These are phyloP conservation scores for Tragelaphus oryx DNA, from an alignment of 2,797 vertebrate genomes.

Conservation along the genomic window DNA sequence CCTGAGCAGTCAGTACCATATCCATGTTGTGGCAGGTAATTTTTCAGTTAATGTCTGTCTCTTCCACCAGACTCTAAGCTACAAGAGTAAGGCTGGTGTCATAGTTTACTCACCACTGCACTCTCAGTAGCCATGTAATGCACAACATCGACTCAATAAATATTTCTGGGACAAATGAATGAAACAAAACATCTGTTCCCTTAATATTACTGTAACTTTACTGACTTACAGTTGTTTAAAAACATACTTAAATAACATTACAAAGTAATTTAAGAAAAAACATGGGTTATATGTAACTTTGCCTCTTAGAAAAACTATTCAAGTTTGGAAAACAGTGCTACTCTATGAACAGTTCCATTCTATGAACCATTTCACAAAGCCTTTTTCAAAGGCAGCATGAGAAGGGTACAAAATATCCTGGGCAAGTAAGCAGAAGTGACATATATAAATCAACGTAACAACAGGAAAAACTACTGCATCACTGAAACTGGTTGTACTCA, in stretches of 20 bases:
- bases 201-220: slow-evolving; percentile 12
- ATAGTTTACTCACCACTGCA: not conserved
- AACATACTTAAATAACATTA: not conserved
- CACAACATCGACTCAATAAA: not conserved
- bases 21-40: not conserved
- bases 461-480: not conserved
- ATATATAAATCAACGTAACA: not conserved
- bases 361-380: slow-evolving; percentile 5
- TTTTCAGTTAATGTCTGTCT: not conserved
- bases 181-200: not conserved
- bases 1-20: not conserved
- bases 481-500: slow-evolving; percentile 80
- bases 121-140: not conserved
- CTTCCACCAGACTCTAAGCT: not conserved
- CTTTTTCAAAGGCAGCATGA: slow-evolving; percentile 22
- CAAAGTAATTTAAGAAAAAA: slow-evolving; percentile 32
- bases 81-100: not conserved
- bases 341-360: not conserved
- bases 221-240: not conserved
- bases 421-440: not conserved
- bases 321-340: not conserved
- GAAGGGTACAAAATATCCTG: not conserved
- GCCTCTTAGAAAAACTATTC: slow-evolving; percentile 35
- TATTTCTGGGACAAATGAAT: not conserved
- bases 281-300: not conserved